phyloP scores from a whole-genome alignment of 2,888 invertebrate genomes.

The Abrostola tripartita region DNA sequence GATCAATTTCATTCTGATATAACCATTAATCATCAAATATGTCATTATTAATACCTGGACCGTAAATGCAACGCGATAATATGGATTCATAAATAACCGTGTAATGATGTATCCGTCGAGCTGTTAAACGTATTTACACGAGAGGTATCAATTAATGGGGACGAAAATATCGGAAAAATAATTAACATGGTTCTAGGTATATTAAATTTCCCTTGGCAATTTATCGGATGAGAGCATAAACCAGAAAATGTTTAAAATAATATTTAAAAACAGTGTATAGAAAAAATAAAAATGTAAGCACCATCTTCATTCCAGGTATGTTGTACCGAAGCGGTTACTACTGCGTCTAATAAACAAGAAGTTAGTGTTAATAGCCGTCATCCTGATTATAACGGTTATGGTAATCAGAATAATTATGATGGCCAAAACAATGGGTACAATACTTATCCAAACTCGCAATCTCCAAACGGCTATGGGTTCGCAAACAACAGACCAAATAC shows the following conservation, averaged over 20 bases:
- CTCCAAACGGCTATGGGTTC: constrained; percentile 11
- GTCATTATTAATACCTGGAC: constrained; percentile 49
- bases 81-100: constrained; percentile 52
- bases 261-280: too few species aligned
- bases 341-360: not conserved
- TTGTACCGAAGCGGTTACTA: constrained; percentile 55
- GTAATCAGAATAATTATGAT: constrained; percentile 29
- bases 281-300: not conserved
- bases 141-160: constrained; percentile 33
- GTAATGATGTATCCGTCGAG: constrained; percentile 48
- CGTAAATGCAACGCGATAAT: constrained; percentile 46
- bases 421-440: constrained; percentile 13
- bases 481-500: constrained; percentile 16
- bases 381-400: constrained; percentile 29
- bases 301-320: constrained; percentile 67
- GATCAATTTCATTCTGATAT: constrained; percentile 22
- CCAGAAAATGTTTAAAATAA: too few species aligned
- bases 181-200: constrained; percentile 25
- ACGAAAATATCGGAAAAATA: constrained; percentile 40
- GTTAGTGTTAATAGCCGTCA: constrained; percentile 16
- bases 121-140: constrained; percentile 39
- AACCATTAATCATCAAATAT: constrained; percentile 44
- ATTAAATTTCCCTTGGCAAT: constrained; percentile 10
- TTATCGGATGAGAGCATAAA: not conserved
- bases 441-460: constrained; percentile 24